A percentile compares a stretch with the other conserved stretches of the same genome.
phyloP scores from a whole-genome alignment of 1,140 invertebrate species.

The silkworm (Bombyx mori) region ASM3026992v2 NC_085131.1:1643501-1644000 shows the following conservation, averaged over 20 bases:
- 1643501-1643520: slow-evolving; percentile 68
- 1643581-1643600: slow-evolving; percentile 27
- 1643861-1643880: slow-evolving; percentile 47
- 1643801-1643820: too few species aligned
- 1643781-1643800: too few species aligned
- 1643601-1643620: too few species aligned
- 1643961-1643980: slow-evolving; percentile 25
- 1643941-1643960: slow-evolving; percentile 32
- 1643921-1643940: slow-evolving; percentile 35
- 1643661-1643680: slow-evolving; percentile 34
- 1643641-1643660: slow-evolving; percentile 5
- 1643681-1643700: slow-evolving; percentile 5
- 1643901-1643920: slow-evolving; percentile 43
- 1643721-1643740: slow-evolving; percentile 8
- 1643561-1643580: slow-evolving; percentile 39
- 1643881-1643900: slow-evolving; percentile 42
- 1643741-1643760: too few species aligned
- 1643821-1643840: slow-evolving; percentile 10
- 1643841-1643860: slow-evolving; percentile 27
- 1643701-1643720: slow-evolving; percentile 27
- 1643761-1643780: too few species aligned
- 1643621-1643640: neutral
- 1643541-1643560: slow-evolving; percentile 58
- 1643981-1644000: slow-evolving; percentile 10
- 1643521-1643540: slow-evolving; percentile 49